Evolutionary conservation across 2,888 invertebrate species (phyloP).

Genomic region (Coelopa pilipes): DNA sequence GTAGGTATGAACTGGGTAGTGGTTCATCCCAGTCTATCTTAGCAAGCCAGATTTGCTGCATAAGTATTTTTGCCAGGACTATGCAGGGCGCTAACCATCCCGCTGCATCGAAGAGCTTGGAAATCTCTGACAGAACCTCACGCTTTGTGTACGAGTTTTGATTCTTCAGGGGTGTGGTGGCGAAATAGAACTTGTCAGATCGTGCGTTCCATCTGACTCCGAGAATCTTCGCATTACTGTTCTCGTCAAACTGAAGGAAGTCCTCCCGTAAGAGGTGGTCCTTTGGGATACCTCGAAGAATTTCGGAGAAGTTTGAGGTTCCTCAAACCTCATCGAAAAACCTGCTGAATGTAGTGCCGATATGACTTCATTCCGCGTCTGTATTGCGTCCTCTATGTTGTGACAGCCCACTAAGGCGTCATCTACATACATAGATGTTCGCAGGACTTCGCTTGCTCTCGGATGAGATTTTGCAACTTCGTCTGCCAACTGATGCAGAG

Average conservation of each 20-base stretch:
- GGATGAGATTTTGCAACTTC: constrained; percentile 32
- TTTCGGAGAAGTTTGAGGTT: constrained; percentile 20
- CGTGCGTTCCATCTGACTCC: constrained; percentile 40
- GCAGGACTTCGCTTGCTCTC: constrained; percentile 32
- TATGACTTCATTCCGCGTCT: constrained; percentile 29
- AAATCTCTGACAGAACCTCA: constrained; percentile 19
- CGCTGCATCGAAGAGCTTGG: constrained; percentile 19
- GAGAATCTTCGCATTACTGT: constrained; percentile 34
- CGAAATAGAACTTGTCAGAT: constrained; percentile 31
- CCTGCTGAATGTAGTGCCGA: constrained; percentile 30
- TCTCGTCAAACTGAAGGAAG: constrained; percentile 34
- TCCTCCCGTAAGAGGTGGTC: constrained; percentile 20
- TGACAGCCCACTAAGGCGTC: constrained; percentile 38
- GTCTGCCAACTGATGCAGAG: constrained; percentile 32
- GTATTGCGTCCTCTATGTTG: constrained; percentile 29
- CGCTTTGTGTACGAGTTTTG: constrained; percentile 32
- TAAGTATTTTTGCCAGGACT: constrained; percentile 8
- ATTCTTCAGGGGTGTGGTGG: not conserved
- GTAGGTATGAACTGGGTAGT: not conserved
- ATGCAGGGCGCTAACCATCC: constrained; percentile 25
- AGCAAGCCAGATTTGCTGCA: constrained; percentile 20
- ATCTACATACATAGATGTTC: constrained; percentile 41
- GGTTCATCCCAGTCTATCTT: constrained; percentile 12
- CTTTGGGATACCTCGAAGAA: not conserved
- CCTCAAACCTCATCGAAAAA: constrained; percentile 25